phyloP scores from a whole-genome alignment of 2,113 vertebrate genomes.

The Murina feae region DNA sequence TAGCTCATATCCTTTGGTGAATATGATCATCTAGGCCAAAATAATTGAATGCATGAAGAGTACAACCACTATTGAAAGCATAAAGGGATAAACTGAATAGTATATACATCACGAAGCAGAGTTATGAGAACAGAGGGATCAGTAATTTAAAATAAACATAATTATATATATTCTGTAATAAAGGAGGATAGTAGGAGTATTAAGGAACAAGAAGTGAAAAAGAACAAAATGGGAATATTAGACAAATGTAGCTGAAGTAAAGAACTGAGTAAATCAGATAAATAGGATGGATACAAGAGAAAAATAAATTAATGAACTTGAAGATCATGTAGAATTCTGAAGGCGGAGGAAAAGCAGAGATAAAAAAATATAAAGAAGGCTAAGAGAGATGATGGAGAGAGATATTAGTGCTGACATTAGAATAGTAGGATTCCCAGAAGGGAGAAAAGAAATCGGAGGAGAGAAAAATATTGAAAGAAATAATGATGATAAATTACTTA shows the following conservation, averaged over 20 bases:
- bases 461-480: background rate
- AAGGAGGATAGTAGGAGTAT: background rate
- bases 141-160: background rate
- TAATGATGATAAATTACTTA: background rate
- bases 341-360: background rate
- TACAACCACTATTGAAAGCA: background rate
- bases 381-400: background rate
- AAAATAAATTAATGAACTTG: conserved; percentile 23
- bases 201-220: background rate
- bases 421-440: background rate
- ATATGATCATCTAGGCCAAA: background rate
- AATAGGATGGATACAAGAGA: background rate
- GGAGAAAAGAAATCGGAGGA: background rate
- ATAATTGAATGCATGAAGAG: background rate
- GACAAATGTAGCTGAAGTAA: background rate
- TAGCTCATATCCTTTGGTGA: background rate
- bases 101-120: background rate
- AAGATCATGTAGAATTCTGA: background rate
- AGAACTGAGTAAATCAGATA: background rate
- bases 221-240: background rate
- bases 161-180: background rate
- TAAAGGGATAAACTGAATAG: background rate
- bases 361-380: background rate
- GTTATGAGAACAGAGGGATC: background rate
- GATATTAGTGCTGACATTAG: background rate